Evolutionary conservation across 2,113 vertebrate genomes (phyloP).

Genomic region (Dipodomys spectabilis): DNA sequence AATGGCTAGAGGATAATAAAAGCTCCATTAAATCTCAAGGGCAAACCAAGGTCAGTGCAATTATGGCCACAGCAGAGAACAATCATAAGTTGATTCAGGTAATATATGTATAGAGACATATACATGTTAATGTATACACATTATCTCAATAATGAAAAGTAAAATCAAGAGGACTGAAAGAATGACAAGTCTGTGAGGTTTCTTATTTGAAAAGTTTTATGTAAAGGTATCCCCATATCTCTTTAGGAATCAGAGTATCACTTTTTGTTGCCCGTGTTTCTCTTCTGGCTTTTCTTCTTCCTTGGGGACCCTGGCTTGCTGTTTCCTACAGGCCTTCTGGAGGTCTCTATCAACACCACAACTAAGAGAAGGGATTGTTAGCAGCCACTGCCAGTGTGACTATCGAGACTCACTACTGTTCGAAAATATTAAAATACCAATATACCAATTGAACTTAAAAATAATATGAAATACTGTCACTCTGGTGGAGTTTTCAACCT

Average conservation of each 20-base stretch:
- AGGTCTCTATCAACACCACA: background rate
- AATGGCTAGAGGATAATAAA: background rate
- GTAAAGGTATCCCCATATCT: background rate
- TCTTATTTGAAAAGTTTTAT: constrained; percentile 15
- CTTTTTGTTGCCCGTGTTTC: background rate
- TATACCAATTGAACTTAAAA: background rate
- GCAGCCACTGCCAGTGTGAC: background rate
- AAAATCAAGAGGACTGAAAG: constrained; percentile 21
- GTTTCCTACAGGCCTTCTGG: background rate
- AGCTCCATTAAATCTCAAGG: background rate
- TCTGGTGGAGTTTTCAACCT: background rate
- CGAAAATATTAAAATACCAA: constrained; percentile 15
- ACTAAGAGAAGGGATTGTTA: background rate
- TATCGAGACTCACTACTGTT: background rate
- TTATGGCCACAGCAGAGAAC: background rate
- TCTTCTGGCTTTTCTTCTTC: background rate
- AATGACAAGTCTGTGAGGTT: background rate
- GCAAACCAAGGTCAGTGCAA: background rate
- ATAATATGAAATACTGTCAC: background rate
- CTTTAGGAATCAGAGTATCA: background rate
- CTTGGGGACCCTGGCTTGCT: background rate
- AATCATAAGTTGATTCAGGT: background rate
- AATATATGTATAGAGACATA: background rate
- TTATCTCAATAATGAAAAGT: constrained; percentile 9
- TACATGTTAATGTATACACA: too few relatives aligned